Evolutionary conservation across 2,888 invertebrate species (phyloP), one percentile per base, ranked within the genome.

Genomic region (Polyommatus icarus): DNA sequence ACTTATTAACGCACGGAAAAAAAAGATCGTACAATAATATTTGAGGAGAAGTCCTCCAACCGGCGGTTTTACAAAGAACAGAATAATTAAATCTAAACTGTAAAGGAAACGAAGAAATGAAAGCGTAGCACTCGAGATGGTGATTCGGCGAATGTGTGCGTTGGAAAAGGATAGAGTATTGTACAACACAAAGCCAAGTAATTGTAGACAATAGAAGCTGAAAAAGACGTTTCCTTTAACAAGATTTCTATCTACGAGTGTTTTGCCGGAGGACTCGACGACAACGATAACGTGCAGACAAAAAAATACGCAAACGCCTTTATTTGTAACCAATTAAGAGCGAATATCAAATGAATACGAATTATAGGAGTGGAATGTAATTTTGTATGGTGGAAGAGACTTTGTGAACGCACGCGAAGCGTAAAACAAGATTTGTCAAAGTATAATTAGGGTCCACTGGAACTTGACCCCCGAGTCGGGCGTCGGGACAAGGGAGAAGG

Each of bases 171-270:
- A 89, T 76, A 76, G 81, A 80, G 71, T 80, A 80, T 86, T 82
- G 81, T 91, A 24, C 75, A 75, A 75, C 75, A 75, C 75, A 92
- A 91, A 90, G 91, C 89, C 89, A 89, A 91, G 91, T 92, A 91
- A 93, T 92, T 93, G 93, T 93, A 92, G 92, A 93, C 93, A 93
- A 93, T 91, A 87, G 90, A 82, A 87, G 87, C 93, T 93, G 93
- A 91, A 93, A 93, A 93, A 93, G 93, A 93, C 93, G 88, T 92
- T 91, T 92, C 90, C 91, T 90, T 91, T 92, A 92, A 89, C 91
- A 92, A 92, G 93, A 93, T 93, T 91, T 88, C 90, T 90, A 93
- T 92, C 92, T 90, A 82, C 85, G 87, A 90, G 88, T 90, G 88
- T 91, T 90, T 90, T 90, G 91, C 93, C 90, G 86, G 86, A 89